Base-by-base conservation (phyloP, 2,888 invertebrate genomes). In the Drosophila acutilabella region DNA sequence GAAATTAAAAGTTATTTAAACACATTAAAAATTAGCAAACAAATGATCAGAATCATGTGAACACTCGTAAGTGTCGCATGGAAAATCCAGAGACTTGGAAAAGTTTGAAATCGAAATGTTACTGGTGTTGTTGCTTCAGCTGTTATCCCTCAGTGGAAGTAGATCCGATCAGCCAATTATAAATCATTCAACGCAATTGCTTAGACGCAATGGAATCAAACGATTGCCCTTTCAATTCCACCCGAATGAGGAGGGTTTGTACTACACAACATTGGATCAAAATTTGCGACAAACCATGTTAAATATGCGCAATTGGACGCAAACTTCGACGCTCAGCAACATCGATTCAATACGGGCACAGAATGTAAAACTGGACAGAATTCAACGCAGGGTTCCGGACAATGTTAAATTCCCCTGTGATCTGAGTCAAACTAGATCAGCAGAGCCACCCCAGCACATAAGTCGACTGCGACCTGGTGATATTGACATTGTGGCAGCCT, bases 401-500 rank as follows among this genome's bases (percentile, higher is more conserved):
- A n/a, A n/a, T 8, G 33, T 0, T 1, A 16, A 11, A 10, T 74
- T 74, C 26, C 74, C 74, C 0, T 74, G 74, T 8, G 40, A 78
- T 33, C 23, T 74, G 2, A 53, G 42, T 3, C 23, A 4, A 0
- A 44, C n/a, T 0, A 73, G 78, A 7, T 66, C 74, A 0, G 13
- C 50, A 5, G 7, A 45, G 0, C 78, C 91, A 4, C 94, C 95
- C 0, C 90, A 72, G 1, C 93, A 93, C 5, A 94, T 94, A 0
- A 93, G 94, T 86, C 84, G 90, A 58, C 76, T 95, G 54, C 91
- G 93, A 47, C 94, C 94, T 0, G 94, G 94, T 7, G 95, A 95
- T 84, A 93, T 95, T 38, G 94, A 94, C 74, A 91, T 95, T 5
- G 90, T 95, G 11, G 94, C 90, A 0, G 93, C 93, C 0, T 90